Conservation (phyloP, 2,113 vertebrate species). For the Pampusana beccarii region DNA sequence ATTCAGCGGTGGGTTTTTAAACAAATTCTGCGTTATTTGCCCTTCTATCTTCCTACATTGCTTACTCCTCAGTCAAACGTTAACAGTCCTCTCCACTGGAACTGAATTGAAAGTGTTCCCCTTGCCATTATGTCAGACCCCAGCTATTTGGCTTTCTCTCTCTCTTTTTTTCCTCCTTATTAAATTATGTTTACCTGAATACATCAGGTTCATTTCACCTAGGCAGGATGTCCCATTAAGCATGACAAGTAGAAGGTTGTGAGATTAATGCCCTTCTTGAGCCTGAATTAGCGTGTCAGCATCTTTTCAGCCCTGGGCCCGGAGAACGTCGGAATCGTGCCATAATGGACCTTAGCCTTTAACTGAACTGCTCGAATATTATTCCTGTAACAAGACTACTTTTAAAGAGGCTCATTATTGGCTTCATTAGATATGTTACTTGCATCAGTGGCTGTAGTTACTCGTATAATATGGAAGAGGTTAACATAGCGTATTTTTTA, state of each 20-base stretch:
- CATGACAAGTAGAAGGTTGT: conserved; percentile 80
- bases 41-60: background rate
- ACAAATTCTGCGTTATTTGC: background rate
- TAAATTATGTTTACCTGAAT: conserved; percentile 87
- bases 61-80: background rate
- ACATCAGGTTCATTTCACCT: conserved; percentile 83
- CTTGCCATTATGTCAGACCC: conserved; percentile 8
- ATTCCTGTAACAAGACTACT: conserved; percentile 86
- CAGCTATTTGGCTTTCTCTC: conserved; percentile 52
- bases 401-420: conserved; percentile 91
- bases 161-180: conserved; percentile 68
- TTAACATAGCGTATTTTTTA: conserved; percentile 85
- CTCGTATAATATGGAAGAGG: conserved; percentile 81
- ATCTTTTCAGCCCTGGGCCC: conserved; percentile 78
- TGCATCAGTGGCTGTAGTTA: conserved; percentile 87
- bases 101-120: conserved; percentile 57
- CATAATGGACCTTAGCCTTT: conserved; percentile 81
- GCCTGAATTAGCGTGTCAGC: conserved; percentile 81
- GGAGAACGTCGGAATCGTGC: conserved; percentile 67
- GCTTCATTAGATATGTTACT: conserved; percentile 91
- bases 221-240: conserved; percentile 85
- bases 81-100: background rate
- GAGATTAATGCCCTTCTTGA: conserved; percentile 84
- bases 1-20: background rate
- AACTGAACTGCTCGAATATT: conserved; percentile 82